Conservation (phyloP, 2,797 vertebrate genomes). For the Steatocranus sp. region DNA sequence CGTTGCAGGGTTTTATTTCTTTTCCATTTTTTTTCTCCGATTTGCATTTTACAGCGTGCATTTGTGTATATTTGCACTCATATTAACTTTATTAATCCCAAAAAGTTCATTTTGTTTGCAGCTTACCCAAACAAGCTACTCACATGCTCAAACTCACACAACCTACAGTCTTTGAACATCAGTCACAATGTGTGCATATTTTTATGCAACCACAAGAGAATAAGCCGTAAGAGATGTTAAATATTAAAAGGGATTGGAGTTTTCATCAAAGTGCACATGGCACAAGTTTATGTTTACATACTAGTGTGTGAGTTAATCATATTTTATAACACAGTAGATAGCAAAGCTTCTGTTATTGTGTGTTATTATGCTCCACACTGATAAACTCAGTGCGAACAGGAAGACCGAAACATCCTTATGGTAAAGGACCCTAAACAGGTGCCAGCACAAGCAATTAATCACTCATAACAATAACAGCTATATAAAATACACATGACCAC, state of each 20-base stretch:
- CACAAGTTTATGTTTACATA: neutral
- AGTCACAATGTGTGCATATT: neutral
- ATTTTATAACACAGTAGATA: slow-evolving; percentile 21
- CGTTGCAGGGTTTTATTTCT: neutral
- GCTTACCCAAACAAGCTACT: neutral
- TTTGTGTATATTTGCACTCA: neutral
- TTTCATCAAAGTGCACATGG: neutral
- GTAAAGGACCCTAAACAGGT: slow-evolving; percentile 47
- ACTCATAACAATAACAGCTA: slow-evolving; percentile 59
- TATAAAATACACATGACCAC: neutral
- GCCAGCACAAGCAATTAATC: slow-evolving; percentile 17
- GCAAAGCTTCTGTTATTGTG: neutral
- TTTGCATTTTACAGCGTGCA: neutral
- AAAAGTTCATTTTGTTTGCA: neutral
- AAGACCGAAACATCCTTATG: slow-evolving; percentile 10
- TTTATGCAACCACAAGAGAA: neutral
- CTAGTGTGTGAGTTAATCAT: neutral
- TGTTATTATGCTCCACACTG: neutral
- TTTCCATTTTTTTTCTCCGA: neutral
- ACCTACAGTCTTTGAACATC: neutral
- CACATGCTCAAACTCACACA: neutral
- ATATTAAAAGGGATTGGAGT: neutral
- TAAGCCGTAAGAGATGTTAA: neutral
- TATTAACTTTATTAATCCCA: neutral
- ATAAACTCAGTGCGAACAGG: slow-evolving; percentile 31